phyloP scores from a whole-genome alignment of 2,888 invertebrate genomes.

The Macrophya alboannulata region DNA sequence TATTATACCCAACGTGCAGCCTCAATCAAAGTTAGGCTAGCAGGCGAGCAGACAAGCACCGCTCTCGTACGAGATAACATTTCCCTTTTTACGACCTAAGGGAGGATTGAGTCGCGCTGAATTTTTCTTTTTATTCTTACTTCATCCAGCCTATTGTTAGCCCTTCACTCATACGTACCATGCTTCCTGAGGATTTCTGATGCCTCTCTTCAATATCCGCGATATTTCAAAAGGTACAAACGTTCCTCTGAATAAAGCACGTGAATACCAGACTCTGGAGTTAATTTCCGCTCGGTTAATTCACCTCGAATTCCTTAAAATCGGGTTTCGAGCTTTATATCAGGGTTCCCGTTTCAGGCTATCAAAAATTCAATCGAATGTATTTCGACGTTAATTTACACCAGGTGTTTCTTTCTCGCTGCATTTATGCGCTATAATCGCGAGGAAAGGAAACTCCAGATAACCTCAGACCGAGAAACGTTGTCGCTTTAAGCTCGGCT shows the following conservation, averaged over 20 bases:
- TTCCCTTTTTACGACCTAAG: slow-evolving; percentile 45
- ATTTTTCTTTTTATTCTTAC: slow-evolving; percentile 35
- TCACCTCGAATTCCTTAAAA: slow-evolving; percentile 1
- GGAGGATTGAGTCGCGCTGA: slow-evolving; percentile 24
- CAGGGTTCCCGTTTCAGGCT: background rate
- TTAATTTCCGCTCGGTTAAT: slow-evolving; percentile 27
- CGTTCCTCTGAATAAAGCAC: slow-evolving; percentile 12
- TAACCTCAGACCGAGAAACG: slow-evolving; percentile 4
- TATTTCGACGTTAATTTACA: background rate
- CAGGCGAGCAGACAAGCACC: background rate
- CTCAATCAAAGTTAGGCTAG: slow-evolving; percentile 47
- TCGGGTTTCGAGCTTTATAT: background rate
- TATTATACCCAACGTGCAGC: slow-evolving; percentile 30
- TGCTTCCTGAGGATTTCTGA: background rate
- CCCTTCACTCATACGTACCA: background rate
- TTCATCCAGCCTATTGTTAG: background rate
- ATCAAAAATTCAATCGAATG: slow-evolving; percentile 8
- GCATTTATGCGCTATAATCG: background rate
- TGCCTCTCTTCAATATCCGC: slow-evolving; percentile 27
- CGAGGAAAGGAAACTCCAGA: background rate
- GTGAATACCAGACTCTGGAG: slow-evolving; percentile 9
- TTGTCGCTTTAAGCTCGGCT: slow-evolving; percentile 19
- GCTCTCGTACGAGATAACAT: slow-evolving; percentile 35
- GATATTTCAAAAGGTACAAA: slow-evolving; percentile 9
- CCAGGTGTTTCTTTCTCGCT: background rate